Base-by-base conservation (phyloP, 2,888 invertebrate species). In the Stegophylla sp. region DNA sequence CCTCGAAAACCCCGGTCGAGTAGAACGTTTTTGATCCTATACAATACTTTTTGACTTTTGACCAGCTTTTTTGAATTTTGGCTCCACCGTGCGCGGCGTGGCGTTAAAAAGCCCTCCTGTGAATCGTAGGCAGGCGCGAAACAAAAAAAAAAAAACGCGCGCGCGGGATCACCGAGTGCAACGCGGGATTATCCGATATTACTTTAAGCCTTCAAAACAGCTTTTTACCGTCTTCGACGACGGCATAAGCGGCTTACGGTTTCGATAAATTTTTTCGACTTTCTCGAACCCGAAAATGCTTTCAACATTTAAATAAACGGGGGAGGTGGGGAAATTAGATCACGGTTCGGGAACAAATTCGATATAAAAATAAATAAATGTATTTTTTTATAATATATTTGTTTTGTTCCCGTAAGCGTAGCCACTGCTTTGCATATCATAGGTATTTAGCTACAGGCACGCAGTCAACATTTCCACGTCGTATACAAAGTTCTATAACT, bases 181-280 rank as follows among this genome's bases (percentile, higher is more conserved):
- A n/a, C n/a, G 34, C 3, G 59, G 45, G 28, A 73, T 48, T 61
- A 48, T 61, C 17, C n/a, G 20, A 56, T 41, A 56, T 59, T 61
- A 28, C 61, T 20, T 61, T 61, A 28, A 28, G 0, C 56, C 56
- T 26, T 20, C 13, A 28, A 73, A 73, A 61, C 43, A 59, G n/a
- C 73, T 28, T 73, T 73, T 73, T 59, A 9, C 45, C 28, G 28
- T 61, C 73, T 73, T 61, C 13, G 45, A 1, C 9, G 17, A 20
- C 20, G 4, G 12, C 7, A 20, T 73, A 73, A 73, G 73, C 73
- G 59, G 73, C 73, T 73, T 73, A 73, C 17, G 43, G 61, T 73
- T 28, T 28, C 45, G 20, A 17, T n/a, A n/a, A n/a, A n/a, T n/a
- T n/a, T n/a, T n/a, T n/a, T n/a, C 26, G 61, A 13, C 23, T 72